A percentile compares a stretch with the other conserved stretches of the same genome.
Conservation (phyloP, 1,140 invertebrate species). For the Drosophila willistoni region DNA sequence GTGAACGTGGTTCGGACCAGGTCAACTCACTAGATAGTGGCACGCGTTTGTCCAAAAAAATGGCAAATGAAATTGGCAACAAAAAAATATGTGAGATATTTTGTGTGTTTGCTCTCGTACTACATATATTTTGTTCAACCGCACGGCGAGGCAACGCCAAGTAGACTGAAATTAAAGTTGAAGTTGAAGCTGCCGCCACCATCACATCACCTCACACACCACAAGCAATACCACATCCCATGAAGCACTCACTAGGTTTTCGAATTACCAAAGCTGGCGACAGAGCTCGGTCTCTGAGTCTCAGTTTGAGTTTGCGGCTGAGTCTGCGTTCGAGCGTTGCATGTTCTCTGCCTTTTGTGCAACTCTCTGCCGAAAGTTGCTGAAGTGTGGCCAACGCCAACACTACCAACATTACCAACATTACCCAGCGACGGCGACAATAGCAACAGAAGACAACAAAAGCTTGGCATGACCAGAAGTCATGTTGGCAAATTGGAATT, state of each 20-base stretch:
- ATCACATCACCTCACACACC: not conserved
- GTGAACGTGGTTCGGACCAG: constrained; percentile 17
- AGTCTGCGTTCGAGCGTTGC: constrained; percentile 19
- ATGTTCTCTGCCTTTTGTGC: constrained; percentile 48
- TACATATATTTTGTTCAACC: constrained; percentile 50
- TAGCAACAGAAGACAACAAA: constrained; percentile 12
- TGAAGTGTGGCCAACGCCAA: constrained; percentile 56
- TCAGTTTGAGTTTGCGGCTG: constrained; percentile 22
- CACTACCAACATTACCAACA: constrained; percentile 21
- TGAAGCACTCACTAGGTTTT: constrained; percentile 27
- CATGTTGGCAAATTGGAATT: constrained; percentile 44
- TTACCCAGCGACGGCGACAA: constrained; percentile 5
- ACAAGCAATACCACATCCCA: not conserved
- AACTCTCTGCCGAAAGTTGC: constrained; percentile 58
- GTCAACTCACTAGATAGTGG: constrained; percentile 30
- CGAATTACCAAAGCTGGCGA: constrained; percentile 48
- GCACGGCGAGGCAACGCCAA: constrained; percentile 54
- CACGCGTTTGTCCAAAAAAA: constrained; percentile 33
- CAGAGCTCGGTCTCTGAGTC: constrained; percentile 24
- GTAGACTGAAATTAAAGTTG: constrained; percentile 60
- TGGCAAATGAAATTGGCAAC: constrained; percentile 45
- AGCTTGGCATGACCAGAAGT: constrained; percentile 6
- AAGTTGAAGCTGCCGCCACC: constrained; percentile 26
- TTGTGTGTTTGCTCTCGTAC: constrained; percentile 31
- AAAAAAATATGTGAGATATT: not conserved